These are phyloP conservation scores for Bufo bufo DNA, from an alignment of 2,113 vertebrate species.

Conservation along the genomic window DNA sequence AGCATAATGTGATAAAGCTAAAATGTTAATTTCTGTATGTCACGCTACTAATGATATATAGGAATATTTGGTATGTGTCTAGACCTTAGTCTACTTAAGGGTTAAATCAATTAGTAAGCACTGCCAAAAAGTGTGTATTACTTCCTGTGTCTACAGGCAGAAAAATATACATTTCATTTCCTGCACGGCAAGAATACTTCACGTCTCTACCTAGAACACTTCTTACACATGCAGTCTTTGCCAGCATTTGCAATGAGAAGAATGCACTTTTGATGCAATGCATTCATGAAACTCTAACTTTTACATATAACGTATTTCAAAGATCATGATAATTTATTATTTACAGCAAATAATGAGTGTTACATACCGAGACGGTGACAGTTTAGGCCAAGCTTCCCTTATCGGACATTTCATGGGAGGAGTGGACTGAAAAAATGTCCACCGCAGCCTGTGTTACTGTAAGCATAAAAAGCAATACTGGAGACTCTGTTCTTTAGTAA, in stretches of 20 bases:
- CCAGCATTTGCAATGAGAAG: neutral
- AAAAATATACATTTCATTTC: slow-evolving; percentile 35
- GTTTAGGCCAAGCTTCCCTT: slow-evolving; percentile 27
- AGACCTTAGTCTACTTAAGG: neutral
- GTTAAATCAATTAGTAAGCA: slow-evolving; percentile 3
- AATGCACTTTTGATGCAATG: neutral
- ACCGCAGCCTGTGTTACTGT: neutral
- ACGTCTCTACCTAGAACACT: neutral
- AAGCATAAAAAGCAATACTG: neutral
- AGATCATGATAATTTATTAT: neutral
- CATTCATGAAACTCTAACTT: neutral
- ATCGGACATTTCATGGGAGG: slow-evolving; percentile 32
- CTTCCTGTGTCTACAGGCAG: slow-evolving; percentile 24
- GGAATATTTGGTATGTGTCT: neutral
- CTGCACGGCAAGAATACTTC: neutral
- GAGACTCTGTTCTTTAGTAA: neutral
- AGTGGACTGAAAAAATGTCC: neutral
- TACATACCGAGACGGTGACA: slow-evolving; percentile 35
- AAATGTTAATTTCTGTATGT: neutral
- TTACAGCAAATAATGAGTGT: neutral
- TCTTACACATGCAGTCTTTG: neutral
- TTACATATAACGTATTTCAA: neutral
- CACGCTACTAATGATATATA: neutral
- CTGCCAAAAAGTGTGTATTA: slow-evolving; percentile 31
- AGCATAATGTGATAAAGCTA: neutral